Conservation (phyloP, 2,888 invertebrate genomes). For the Lasioglossum zephyrum region DNA sequence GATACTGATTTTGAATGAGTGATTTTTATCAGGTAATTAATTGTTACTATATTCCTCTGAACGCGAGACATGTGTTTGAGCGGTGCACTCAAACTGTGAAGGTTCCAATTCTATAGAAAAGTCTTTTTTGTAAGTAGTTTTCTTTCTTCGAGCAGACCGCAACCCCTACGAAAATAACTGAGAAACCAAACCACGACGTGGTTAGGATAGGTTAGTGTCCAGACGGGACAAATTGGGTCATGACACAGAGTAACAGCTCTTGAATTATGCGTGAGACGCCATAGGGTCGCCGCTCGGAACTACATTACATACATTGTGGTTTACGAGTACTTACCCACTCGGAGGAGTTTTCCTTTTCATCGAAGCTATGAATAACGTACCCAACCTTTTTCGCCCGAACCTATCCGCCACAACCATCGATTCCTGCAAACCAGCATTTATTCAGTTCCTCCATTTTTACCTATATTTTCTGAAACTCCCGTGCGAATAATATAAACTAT, state of each 20-base stretch:
- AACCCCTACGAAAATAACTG: constrained; percentile 3
- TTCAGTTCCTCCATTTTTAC: background rate
- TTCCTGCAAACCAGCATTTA: background rate
- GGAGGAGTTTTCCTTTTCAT: constrained; percentile 21
- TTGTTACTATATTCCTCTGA: background rate
- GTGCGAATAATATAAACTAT: too few relatives aligned
- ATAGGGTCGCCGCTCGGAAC: constrained; percentile 59
- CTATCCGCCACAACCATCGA: background rate
- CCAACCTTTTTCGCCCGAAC: background rate
- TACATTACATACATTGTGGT: constrained; percentile 46
- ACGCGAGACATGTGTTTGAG: background rate
- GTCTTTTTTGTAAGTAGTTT: background rate
- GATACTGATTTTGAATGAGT: too few relatives aligned
- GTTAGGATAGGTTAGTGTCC: constrained; percentile 71
- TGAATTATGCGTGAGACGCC: constrained; percentile 58
- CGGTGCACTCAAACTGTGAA: background rate
- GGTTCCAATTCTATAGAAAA: background rate
- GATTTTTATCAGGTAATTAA: background rate
- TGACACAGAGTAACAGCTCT: constrained; percentile 59
- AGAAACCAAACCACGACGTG: constrained; percentile 24
- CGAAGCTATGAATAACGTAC: constrained; percentile 14
- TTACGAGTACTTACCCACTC: constrained; percentile 45
- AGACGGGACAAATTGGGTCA: constrained; percentile 73
- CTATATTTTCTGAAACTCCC: background rate
- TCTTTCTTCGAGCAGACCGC: background rate